phyloP scores from a whole-genome alignment of 2,113 vertebrate genomes.

The Datnioides undecimradiatus region DNA sequence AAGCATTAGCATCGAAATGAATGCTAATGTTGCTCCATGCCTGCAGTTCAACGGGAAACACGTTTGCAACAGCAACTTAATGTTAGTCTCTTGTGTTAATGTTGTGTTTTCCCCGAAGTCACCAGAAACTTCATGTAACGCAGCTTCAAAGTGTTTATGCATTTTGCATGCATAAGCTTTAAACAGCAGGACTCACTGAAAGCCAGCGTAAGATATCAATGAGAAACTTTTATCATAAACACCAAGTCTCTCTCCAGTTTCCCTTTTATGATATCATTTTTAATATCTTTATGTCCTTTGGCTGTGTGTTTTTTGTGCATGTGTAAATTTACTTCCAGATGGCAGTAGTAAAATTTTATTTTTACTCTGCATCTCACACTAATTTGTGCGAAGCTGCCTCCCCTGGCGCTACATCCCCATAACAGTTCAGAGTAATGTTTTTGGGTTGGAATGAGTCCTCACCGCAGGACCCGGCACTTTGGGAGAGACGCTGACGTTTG shows the following conservation, averaged over 20 bases:
- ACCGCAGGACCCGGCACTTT: conserved; percentile 31
- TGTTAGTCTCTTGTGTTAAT: too few relatives aligned
- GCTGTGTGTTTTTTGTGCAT: background rate
- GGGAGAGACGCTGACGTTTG: conserved; percentile 38
- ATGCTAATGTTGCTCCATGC: background rate
- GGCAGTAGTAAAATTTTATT: conserved; percentile 6
- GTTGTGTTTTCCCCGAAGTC: background rate
- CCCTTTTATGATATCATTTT: background rate
- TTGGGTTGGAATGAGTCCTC: conserved; percentile 31
- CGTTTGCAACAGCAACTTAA: background rate
- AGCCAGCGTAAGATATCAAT: background rate
- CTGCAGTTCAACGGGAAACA: background rate
- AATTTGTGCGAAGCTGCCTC: conserved; percentile 48
- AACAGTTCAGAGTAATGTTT: conserved; percentile 37
- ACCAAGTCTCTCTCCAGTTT: background rate
- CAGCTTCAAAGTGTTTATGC: background rate
- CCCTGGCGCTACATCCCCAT: conserved; percentile 17
- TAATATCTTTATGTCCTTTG: conserved; percentile 4
- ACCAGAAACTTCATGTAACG: background rate
- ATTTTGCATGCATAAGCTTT: background rate
- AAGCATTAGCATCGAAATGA: too few relatives aligned
- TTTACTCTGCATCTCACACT: conserved; percentile 34
- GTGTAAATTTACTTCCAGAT: conserved; percentile 3
- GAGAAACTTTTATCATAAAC: background rate
- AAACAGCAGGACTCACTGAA: background rate